These are phyloP conservation scores for Parazoanthus darwini DNA, from an alignment of 92 coral and sea anemone genomes.

Conservation along the genomic window DNA sequence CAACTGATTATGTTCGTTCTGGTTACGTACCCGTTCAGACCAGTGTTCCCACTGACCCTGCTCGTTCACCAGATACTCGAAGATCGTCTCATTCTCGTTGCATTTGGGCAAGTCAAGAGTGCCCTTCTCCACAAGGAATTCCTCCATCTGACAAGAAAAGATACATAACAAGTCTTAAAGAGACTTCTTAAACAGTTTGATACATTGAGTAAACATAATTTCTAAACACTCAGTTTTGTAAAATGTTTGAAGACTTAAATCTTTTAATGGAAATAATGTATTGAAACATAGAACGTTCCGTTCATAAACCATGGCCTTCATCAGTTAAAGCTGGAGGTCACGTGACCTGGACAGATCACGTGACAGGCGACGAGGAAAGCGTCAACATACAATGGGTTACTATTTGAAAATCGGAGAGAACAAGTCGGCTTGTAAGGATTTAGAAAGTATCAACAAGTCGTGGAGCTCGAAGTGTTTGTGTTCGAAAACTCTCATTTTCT, in stretches of 20 bases:
- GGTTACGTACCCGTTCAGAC: conserved; percentile 74
- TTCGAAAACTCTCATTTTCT: background rate
- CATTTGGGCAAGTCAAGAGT: conserved; percentile 72
- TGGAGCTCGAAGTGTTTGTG: background rate
- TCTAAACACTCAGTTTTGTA: too few species aligned
- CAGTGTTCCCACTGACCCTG: conserved; percentile 98
- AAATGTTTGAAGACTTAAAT: too few species aligned
- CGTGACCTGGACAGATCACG: too few species aligned
- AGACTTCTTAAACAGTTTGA: background rate
- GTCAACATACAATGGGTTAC: too few species aligned
- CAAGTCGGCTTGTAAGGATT: too few species aligned
- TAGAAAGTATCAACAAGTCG: background rate
- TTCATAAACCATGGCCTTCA: too few species aligned
- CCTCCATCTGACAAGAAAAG: conserved; percentile 74
- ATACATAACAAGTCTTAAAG: background rate
- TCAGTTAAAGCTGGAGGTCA: too few species aligned
- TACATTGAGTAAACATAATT: too few species aligned
- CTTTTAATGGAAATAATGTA: too few species aligned
- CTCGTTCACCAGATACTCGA: conserved; percentile 92
- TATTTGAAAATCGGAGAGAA: too few species aligned
- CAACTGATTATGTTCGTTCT: background rate
- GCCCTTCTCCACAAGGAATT: conserved; percentile 64
- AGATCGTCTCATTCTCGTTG: conserved; percentile 83
- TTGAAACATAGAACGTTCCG: too few species aligned
- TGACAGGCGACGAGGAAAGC: too few species aligned